Conservation (phyloP, 2,113 vertebrate genomes). For the Columba janthina region DNA sequence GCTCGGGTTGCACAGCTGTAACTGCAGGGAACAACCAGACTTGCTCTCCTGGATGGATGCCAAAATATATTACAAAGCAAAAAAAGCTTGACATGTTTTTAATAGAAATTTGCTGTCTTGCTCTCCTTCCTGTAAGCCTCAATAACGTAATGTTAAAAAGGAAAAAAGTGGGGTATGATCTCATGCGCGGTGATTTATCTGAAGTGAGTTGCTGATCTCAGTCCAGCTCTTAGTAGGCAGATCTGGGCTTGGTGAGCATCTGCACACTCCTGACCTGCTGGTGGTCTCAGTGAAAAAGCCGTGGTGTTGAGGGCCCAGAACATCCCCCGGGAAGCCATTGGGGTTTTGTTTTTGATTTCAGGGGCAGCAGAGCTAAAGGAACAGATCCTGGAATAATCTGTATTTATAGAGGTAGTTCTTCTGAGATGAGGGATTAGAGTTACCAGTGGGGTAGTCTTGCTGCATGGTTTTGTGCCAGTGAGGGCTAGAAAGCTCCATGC, state of each 20-base stretch:
- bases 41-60: background rate
- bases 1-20: background rate
- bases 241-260: background rate
- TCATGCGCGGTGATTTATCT: constrained; percentile 9
- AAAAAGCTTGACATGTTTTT: background rate
- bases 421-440: background rate
- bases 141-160: background rate
- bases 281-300: background rate
- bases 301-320: background rate
- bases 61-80: background rate
- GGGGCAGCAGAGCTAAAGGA: background rate
- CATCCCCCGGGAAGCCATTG: background rate
- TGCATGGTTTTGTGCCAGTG: background rate
- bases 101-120: constrained; percentile 15
- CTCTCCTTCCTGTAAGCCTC: constrained; percentile 2
- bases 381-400: background rate
- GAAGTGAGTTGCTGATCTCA: constrained; percentile 15
- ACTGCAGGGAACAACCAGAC: background rate
- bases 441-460: background rate
- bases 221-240: background rate
- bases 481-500: background rate
- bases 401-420: background rate
- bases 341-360: background rate
- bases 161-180: background rate
- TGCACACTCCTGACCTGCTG: background rate